Conservation (phyloP, 2,113 vertebrate species). For the Scomber japonicus region DNA sequence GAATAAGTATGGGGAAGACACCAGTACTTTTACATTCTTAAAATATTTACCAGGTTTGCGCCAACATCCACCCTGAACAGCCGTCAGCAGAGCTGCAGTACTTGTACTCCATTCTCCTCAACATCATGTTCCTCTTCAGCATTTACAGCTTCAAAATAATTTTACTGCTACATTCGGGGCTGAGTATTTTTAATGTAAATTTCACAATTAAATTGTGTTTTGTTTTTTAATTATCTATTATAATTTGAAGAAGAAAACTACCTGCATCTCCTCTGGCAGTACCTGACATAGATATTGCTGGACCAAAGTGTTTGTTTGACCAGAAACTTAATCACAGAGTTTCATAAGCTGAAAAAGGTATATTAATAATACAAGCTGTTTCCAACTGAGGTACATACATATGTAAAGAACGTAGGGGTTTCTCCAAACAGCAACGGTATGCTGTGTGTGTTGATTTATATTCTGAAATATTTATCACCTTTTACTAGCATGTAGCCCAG, state of each 20-base stretch:
- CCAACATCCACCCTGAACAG: conserved; percentile 52
- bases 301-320: neutral
- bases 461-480: conserved; percentile 73
- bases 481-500: conserved; percentile 50
- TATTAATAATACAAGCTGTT: conserved; percentile 64
- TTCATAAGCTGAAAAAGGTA: conserved; percentile 35
- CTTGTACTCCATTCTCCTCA: conserved; percentile 11
- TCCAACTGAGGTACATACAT: conserved; percentile 42
- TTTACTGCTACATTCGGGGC: neutral
- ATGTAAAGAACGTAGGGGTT: conserved; percentile 14
- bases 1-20: conserved; percentile 51
- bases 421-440: conserved; percentile 31
- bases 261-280: neutral
- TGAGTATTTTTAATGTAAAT: conserved; percentile 1
- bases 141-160: conserved; percentile 10
- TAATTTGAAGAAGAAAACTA: neutral
- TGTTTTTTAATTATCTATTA: neutral
- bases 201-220: neutral
- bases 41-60: conserved; percentile 75
- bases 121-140: conserved; percentile 13
- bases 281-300: conserved; percentile 6
- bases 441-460: conserved; percentile 36
- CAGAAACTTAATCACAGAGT: conserved; percentile 36
- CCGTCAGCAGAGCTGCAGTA: conserved; percentile 36
- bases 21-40: conserved; percentile 59